phyloP scores from a whole-genome alignment of 2,797 vertebrate genomes.

The Argentina silus region DNA sequence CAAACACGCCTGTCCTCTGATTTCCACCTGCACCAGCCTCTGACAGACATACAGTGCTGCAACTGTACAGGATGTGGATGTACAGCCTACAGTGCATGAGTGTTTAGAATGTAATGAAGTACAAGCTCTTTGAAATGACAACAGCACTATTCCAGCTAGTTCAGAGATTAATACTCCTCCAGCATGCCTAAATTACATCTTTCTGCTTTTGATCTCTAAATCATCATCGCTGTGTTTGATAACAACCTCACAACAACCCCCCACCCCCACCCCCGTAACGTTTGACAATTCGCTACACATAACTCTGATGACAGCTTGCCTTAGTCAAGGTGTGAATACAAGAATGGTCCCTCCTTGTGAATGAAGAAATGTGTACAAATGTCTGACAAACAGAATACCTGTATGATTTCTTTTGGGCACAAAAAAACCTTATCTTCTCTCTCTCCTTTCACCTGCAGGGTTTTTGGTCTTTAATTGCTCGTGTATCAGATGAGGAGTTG shows the following conservation, averaged over 20 bases:
- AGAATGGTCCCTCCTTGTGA: background rate
- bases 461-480: conserved; percentile 63
- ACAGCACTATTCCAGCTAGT: no score
- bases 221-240: background rate
- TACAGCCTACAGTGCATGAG: no score
- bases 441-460: background rate
- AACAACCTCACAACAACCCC: background rate
- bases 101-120: no score
- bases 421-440: conserved; percentile 32
- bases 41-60: no score
- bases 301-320: background rate
- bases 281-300: no score
- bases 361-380: background rate
- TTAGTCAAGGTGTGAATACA: conserved; percentile 6
- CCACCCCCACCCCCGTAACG: background rate
- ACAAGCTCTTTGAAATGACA: no score
- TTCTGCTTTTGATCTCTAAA: conserved; percentile 2
- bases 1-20: no score
- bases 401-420: conserved; percentile 12
- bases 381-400: background rate
- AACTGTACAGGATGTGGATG: no score
- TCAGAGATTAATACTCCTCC: no score
- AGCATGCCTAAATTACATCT: background rate
- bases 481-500: conserved; percentile 59
- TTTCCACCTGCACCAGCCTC: no score